Conservation (phyloP, 2,113 vertebrate genomes). For the Alligator mississippiensis region DNA sequence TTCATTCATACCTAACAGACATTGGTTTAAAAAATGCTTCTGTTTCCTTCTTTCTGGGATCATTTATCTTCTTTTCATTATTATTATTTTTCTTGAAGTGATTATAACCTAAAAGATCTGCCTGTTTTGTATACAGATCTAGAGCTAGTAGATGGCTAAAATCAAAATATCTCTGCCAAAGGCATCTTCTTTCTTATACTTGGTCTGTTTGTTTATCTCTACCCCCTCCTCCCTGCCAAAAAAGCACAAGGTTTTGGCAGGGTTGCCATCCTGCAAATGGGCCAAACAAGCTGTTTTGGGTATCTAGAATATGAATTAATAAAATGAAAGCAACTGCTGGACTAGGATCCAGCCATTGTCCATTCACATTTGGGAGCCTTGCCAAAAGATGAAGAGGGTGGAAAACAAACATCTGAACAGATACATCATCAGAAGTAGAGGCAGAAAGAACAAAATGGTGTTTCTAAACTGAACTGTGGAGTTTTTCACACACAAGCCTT, state of each 20-base stretch:
- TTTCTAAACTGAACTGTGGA: not conserved
- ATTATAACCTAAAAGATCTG: not conserved
- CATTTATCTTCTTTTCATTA: not conserved
- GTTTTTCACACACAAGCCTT: not conserved
- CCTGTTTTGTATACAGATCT: not conserved
- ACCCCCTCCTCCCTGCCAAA: too few relatives aligned
- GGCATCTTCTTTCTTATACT: not conserved
- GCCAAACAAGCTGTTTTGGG: not conserved
- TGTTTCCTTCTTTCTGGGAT: not conserved
- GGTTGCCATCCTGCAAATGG: not conserved
- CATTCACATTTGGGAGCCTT: not conserved
- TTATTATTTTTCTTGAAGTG: not conserved
- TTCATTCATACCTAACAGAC: not conserved
- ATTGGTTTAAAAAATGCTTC: not conserved
- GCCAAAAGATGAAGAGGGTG: not conserved
- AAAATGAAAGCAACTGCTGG: not conserved
- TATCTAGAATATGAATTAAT: slow-evolving; percentile 3
- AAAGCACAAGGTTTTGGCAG: not conserved
- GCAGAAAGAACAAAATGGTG: not conserved
- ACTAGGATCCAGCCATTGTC: not conserved
- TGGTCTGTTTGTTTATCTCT: not conserved
- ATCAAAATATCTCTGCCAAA: not conserved
- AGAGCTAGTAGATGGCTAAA: not conserved
- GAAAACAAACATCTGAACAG: not conserved
- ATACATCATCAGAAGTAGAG: not conserved